Evolutionary conservation across 2,797 vertebrate species (phyloP), one percentile per base, ranked within the genome.

Genomic region (Alca torda): DNA sequence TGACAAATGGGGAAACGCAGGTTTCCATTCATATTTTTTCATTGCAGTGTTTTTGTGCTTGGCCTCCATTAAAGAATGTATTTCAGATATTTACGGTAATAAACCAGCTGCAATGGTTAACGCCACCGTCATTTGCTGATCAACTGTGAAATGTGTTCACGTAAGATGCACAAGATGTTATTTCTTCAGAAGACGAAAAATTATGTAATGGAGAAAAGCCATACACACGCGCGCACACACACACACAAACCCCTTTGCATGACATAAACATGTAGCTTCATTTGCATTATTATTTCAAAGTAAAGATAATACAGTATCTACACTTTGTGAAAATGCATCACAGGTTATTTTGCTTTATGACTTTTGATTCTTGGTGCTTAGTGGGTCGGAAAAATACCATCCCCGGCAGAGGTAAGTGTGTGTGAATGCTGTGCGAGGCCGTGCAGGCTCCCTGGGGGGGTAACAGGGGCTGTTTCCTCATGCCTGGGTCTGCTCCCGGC

Each of bases 31-130:
- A 5, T 56, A 46, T 57, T 92, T 93, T 90, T 70, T 96, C 92
- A 90, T 56, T 51, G 41, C 77, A 35, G 74, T 41, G 43, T 37
- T 69, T 59, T 75, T 85, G 69, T 53, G 94, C 60, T 78, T 72
- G 84, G 50, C 68, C 76, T 97, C 88, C 48, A 67, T 93, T 95
- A 94, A 94, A 94, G 46, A 73, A 70, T 64, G 87, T 63, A 82
- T 63, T 91, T 80, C 81, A 93, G 64, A 53, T 61, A 68, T 43
- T 63, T 91, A 69, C 9, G 1, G 61, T 73, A 96, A 97, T 96
- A 96, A 97, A 95, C 43, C 20, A 85, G 73, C 76, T 13, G 43
- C 81, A 87, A 91, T 20, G 20, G 54, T 74, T 73, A 83, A 70
- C 25, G 25, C 43, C 45, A 26, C 14, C 77, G 76, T 28, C 30